Conservation (phyloP, 2,888 invertebrate species). For the Andrena flavipes region DNA sequence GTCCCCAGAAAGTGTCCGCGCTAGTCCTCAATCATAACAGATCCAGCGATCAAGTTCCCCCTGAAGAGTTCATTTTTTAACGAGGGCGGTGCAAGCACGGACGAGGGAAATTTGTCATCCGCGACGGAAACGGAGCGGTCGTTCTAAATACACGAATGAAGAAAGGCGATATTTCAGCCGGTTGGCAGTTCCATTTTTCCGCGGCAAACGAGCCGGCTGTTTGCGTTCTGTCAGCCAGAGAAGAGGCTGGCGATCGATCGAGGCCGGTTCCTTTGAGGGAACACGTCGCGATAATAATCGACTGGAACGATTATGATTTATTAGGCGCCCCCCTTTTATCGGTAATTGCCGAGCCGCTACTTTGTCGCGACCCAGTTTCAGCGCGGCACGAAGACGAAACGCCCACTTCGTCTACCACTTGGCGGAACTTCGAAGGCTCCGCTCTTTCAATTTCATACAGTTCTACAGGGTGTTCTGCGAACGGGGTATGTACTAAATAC, state of each 20-base stretch:
- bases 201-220: slow-evolving; percentile 8
- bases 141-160: slow-evolving; percentile 39
- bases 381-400: not conserved
- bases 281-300: slow-evolving; percentile 54
- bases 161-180: slow-evolving; percentile 30
- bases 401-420: slow-evolving; percentile 4
- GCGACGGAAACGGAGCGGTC: slow-evolving; percentile 23
- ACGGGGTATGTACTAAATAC: not conserved
- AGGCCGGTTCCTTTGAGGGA: slow-evolving; percentile 14
- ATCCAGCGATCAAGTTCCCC: not conserved
- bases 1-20: not conserved
- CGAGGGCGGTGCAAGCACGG: not conserved
- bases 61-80: slow-evolving; percentile 26
- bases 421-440: slow-evolving; percentile 3
- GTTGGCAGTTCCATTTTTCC: slow-evolving; percentile 21
- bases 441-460: not conserved
- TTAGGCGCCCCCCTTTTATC: slow-evolving; percentile 43
- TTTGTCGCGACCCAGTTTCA: slow-evolving; percentile 16
- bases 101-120: slow-evolving; percentile 22
- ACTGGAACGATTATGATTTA: slow-evolving; percentile 42
- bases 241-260: slow-evolving; percentile 19
- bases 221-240: slow-evolving; percentile 19
- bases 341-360: slow-evolving; percentile 31
- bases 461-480: not conserved
- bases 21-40: too few relatives aligned